Evolutionary conservation across 2,797 vertebrate genomes (phyloP), one percentile per base, ranked within the genome.

Genomic region (Chloroceryle inda): DNA sequence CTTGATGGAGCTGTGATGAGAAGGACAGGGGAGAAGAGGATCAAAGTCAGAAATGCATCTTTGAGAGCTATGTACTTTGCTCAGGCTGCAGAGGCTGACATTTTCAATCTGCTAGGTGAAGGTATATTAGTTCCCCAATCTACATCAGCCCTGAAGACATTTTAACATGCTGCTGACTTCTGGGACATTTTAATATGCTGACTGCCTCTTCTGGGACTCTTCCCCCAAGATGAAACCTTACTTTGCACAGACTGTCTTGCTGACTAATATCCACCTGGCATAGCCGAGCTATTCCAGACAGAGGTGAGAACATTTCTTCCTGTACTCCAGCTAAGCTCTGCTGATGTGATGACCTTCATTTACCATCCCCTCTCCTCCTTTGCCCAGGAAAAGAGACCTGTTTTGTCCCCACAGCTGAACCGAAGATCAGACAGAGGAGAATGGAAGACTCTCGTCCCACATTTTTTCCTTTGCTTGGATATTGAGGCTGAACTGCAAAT

Each of bases 161-260:
- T 95, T 93, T 92, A 85, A 80, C 37, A 42, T 18, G 20, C 79
- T 82, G 31, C 52, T 29, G 16, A 58, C 45, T 97, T 91, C 79
- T 89, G 40, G 40, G 74, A 44, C 45, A 85, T 89, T 95, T 93
- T 92, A 87, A 80, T 33, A 42, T 18, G 20, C 79, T 82, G 31
- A 14, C 40, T 83, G 55, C 40, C 55, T 91, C 69, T 78, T 73
- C 85, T 76, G 74, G 78, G n/a, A 71, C 53, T 88, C 45, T 88
- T 80, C 17, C 21, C 45, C 47, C 29, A 59, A 6, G 4, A 42
- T 2, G 23, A 71, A n/a, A 27, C 40, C 50, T 58, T 74, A 66
- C 47, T 67, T 92, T 73, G 58, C 68, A 19, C 26, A 58, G 49
- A 50, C 31, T 75, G 33, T 47, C 58, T 64, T 86, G 69, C 44